phyloP scores from a whole-genome alignment of 2,113 vertebrate species.

The Tragelaphus imberbis region DNA sequence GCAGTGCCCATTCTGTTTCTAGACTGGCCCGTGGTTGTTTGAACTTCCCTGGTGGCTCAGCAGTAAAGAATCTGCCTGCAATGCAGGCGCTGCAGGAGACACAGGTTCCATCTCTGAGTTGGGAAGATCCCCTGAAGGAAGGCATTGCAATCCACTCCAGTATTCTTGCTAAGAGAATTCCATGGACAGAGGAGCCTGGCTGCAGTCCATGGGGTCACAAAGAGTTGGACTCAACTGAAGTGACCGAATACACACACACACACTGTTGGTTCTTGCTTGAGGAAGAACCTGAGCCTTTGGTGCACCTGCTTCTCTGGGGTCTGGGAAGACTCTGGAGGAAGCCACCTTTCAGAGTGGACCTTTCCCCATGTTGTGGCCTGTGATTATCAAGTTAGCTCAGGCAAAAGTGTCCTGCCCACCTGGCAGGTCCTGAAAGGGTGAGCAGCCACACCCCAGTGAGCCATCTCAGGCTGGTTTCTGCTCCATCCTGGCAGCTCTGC shows the following conservation, averaged over 20 bases:
- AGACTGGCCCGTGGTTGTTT: background rate
- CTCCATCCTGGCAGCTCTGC: background rate
- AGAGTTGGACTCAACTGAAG: background rate
- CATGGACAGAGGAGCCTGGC: background rate
- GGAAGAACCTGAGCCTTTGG: background rate
- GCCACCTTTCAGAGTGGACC: background rate
- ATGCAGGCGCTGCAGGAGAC: background rate
- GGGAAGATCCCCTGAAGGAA: background rate
- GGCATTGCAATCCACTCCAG: background rate
- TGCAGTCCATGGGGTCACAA: background rate
- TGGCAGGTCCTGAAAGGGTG: background rate
- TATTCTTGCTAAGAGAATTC: background rate
- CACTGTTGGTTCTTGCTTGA: background rate
- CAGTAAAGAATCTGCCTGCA: background rate
- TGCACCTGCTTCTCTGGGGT: background rate
- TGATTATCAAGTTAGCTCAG: background rate
- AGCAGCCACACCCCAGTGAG: background rate
- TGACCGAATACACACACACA: background rate
- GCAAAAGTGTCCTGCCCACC: background rate
- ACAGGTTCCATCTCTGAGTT: background rate
- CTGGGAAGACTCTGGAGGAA: background rate
- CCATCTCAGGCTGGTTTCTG: background rate
- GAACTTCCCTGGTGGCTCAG: background rate
- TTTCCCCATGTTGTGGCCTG: background rate
- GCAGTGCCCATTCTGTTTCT: background rate